Evolutionary conservation across 2,113 vertebrate species (phyloP).

Genomic region (Myrmophylax atrothorax): DNA sequence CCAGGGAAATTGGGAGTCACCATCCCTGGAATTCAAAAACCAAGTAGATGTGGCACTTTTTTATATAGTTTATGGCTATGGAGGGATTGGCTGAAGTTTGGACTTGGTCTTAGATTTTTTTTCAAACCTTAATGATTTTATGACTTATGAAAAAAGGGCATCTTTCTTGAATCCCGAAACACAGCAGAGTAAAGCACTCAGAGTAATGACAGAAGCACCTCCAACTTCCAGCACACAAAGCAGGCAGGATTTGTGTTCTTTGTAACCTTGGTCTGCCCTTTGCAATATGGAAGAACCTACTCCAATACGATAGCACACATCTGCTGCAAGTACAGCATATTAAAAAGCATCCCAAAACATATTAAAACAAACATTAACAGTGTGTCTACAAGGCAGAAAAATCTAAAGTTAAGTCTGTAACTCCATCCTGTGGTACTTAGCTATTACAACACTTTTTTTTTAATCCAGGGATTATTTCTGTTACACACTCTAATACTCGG

Average conservation of each 20-base stretch:
- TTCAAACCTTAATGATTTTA: too few species aligned
- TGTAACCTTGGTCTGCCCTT: neutral
- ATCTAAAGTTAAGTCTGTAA: conserved; percentile 65
- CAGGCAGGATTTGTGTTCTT: neutral
- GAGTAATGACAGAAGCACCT: neutral
- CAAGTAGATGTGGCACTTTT: neutral
- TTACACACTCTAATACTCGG: neutral
- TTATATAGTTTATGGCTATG: accelerated
- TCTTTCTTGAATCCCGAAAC: too few species aligned
- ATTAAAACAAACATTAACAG: neutral
- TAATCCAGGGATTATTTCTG: neutral
- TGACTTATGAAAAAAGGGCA: accelerated
- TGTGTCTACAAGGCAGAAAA: neutral
- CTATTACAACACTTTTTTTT: conserved; percentile 49
- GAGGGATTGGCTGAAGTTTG: neutral
- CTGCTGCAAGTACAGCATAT: neutral
- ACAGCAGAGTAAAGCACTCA: neutral
- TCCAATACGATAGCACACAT: neutral
- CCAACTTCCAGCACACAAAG: neutral
- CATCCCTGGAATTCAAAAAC: neutral
- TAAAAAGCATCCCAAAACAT: accelerated
- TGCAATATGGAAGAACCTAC: neutral
- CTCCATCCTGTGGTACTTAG: conserved; percentile 67
- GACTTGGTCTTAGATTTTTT: neutral
- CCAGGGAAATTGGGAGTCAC: neutral